These are phyloP conservation scores for Puntigrus tetrazona DNA, from an alignment of 2,113 vertebrate species.

Conservation along the genomic window DNA sequence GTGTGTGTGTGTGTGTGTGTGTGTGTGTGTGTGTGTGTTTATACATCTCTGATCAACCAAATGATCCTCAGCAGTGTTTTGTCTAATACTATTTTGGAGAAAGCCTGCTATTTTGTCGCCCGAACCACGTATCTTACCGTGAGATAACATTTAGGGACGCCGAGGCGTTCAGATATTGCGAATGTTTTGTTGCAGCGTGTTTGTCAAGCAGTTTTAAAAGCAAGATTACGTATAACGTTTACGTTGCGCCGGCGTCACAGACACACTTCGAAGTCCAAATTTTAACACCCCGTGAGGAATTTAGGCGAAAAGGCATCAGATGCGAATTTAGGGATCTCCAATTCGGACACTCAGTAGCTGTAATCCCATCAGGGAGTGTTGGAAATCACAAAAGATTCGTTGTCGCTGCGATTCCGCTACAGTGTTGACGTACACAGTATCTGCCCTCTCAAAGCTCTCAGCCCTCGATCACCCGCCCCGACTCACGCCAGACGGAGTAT, in stretches of 20 bases:
- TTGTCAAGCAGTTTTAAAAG: not conserved
- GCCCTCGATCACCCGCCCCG: not conserved
- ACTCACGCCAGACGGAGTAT: not conserved
- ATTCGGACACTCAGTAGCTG: slow-evolving; percentile 29
- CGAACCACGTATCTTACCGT: slow-evolving; percentile 15
- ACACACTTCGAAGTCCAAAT: not conserved
- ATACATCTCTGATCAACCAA: not conserved
- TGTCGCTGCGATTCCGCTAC: slow-evolving; percentile 24
- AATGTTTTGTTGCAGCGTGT: not conserved
- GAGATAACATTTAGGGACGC: slow-evolving; percentile 38
- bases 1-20: not conserved
- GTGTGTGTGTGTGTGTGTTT: not conserved
- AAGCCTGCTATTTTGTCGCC: slow-evolving; percentile 46
- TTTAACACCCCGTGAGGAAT: not conserved
- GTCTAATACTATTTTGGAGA: slow-evolving; percentile 49
- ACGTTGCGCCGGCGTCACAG: not conserved
- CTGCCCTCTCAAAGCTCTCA: not conserved
- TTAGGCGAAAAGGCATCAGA: not conserved
- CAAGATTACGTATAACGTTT: slow-evolving; percentile 33
- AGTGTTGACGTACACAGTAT: slow-evolving; percentile 28
- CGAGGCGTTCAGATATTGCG: slow-evolving; percentile 35
- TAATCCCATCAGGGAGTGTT: not conserved
- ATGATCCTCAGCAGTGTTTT: slow-evolving; percentile 2
- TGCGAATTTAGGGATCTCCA: not conserved
- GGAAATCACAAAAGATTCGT: slow-evolving; percentile 31